Conservation (phyloP, 1,140 invertebrate species). For the Drosophila willistoni region DNA sequence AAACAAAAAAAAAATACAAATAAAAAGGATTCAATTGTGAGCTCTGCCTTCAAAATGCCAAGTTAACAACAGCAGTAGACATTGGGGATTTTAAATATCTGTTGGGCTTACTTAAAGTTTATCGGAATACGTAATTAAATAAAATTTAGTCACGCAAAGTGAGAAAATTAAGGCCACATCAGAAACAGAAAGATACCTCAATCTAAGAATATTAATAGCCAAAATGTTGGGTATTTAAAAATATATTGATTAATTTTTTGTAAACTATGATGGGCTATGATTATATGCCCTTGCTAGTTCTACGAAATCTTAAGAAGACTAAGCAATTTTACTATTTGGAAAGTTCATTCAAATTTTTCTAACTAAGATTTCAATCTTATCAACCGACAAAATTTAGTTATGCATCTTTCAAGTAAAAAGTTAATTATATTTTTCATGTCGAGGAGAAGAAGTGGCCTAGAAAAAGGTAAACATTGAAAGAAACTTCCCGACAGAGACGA, state of each 20-base stretch:
- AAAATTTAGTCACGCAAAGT: too few relatives aligned
- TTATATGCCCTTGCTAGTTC: too few relatives aligned
- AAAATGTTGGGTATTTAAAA: too few relatives aligned
- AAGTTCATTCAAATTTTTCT: neutral
- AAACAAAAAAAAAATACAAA: neutral
- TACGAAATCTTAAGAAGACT: too few relatives aligned
- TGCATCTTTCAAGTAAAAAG: neutral
- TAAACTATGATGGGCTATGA: too few relatives aligned
- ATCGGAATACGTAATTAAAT: too few relatives aligned
- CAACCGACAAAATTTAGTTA: neutral
- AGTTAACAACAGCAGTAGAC: neutral
- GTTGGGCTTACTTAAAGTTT: too few relatives aligned
- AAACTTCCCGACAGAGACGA: neutral
- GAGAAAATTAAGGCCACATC: too few relatives aligned
- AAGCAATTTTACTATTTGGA: too few relatives aligned
- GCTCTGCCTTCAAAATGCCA: constrained; percentile 7
- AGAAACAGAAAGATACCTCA: too few relatives aligned
- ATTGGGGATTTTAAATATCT: neutral
- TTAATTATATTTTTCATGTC: constrained; percentile 9
- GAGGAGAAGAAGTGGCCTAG: neutral
- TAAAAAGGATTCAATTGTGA: constrained; percentile 8
- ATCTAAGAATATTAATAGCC: too few relatives aligned
- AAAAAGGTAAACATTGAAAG: constrained; percentile 11
- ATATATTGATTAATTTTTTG: too few relatives aligned
- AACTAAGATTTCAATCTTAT: neutral